Conservation (phyloP, 2,797 vertebrate species). For the Sphenopsis melanotis region DNA sequence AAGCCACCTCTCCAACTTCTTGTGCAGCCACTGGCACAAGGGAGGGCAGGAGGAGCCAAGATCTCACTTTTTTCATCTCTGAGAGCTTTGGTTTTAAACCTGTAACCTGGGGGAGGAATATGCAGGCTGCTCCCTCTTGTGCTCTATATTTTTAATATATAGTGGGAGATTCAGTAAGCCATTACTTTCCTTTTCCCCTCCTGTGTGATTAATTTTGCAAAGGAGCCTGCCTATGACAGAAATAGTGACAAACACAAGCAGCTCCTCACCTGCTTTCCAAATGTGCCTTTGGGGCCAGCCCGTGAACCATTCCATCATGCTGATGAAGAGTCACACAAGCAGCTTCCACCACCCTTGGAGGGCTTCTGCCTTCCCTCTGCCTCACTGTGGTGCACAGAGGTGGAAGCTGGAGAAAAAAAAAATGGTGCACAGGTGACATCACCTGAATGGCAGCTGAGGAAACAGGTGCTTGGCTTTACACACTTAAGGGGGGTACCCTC, state of each 20-base stretch:
- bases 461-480: not conserved
- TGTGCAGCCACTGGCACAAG: not conserved
- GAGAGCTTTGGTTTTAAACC: not conserved
- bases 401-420: not conserved
- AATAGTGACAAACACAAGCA: not conserved
- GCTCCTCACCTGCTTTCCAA: not conserved
- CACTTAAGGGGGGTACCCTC: not conserved
- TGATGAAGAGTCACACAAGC: not conserved
- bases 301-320: accelerated
- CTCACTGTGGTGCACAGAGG: not conserved
- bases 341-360: not conserved
- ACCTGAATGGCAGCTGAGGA: not conserved
- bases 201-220: not conserved
- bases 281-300: not conserved
- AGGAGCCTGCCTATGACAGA: not conserved
- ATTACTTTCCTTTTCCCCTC: not conserved
- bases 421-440: not conserved
- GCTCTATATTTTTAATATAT: not conserved
- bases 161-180: not conserved
- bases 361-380: not conserved
- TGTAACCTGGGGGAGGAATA: not conserved
- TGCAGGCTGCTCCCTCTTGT: not conserved
- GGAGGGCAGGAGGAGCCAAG: not conserved
- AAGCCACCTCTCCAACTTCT: not conserved
- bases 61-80: not conserved